Percentiles rank a stretch among this genome's conserved stretches.
Evolutionary conservation across 2,888 invertebrate genomes (phyloP).

Genomic region (Rhamphomyia laevipes): DNA sequence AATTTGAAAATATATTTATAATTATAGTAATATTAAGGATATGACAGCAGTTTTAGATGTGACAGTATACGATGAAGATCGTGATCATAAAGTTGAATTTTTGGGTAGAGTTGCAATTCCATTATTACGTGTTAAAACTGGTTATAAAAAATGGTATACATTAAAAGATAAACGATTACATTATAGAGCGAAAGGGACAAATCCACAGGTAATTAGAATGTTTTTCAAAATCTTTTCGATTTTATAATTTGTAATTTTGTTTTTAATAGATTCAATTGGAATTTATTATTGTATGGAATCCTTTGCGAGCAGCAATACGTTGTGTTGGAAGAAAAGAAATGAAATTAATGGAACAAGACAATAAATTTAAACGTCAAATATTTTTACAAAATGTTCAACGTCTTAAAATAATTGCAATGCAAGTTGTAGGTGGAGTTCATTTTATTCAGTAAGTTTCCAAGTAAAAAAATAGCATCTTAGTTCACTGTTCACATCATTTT

Average conservation of each 20-base stretch:
- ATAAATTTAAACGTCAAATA: constrained; percentile 89
- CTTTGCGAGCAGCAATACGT: constrained; percentile 77
- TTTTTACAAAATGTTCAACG: constrained; percentile 90
- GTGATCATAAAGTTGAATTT: constrained; percentile 96
- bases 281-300: constrained; percentile 86
- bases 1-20: not conserved
- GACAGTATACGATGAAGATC: constrained; percentile 95
- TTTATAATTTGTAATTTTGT: not conserved
- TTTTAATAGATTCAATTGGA: constrained; percentile 63
- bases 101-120: constrained; percentile 87
- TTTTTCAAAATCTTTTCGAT: not conserved
- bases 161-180: constrained; percentile 91
- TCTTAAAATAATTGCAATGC: constrained; percentile 77
- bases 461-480: no score
- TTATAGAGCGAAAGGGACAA: constrained; percentile 80
- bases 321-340: constrained; percentile 92
- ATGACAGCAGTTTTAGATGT: constrained; percentile 89
- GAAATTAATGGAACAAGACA: constrained; percentile 88
- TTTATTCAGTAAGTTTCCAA: constrained; percentile 67
- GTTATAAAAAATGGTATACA: constrained; percentile 91
- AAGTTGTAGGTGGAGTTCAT: constrained; percentile 79
- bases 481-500: no score
- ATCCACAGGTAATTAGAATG: constrained; percentile 51
- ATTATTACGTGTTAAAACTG: constrained; percentile 70
- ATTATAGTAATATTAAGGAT: constrained; percentile 81